Percentiles rank a stretch among this genome's conserved stretches.
phyloP scores from a whole-genome alignment of 2,113 vertebrate genomes.

The Miniopterus natalensis region DNA sequence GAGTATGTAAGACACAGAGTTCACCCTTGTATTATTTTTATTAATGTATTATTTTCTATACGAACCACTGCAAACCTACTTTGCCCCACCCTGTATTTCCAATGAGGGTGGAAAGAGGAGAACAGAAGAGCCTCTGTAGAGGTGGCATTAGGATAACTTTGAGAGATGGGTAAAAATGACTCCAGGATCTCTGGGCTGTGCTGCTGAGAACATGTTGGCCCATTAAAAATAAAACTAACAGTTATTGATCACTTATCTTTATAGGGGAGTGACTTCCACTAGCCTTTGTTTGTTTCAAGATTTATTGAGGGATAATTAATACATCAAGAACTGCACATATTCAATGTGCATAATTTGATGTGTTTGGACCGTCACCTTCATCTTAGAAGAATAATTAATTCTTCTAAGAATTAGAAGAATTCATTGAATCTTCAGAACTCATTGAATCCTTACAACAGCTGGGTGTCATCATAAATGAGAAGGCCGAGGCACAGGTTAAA shows the following conservation, averaged over 20 bases:
- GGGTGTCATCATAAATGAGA: background rate
- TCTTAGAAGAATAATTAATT: constrained; percentile 28
- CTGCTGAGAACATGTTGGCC: constrained; percentile 14
- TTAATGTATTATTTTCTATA: too few species aligned
- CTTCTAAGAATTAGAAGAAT: too few species aligned
- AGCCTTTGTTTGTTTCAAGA: background rate
- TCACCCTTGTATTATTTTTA: too few species aligned
- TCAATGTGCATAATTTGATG: background rate
- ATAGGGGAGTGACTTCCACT: background rate
- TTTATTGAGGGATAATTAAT: background rate
- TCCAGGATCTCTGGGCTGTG: background rate
- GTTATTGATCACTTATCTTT: background rate
- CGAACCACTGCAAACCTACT: background rate
- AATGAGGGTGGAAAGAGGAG: background rate
- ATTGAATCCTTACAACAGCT: background rate
- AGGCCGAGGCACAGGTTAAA: background rate
- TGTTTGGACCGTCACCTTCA: background rate
- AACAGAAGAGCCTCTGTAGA: background rate
- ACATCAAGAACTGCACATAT: background rate
- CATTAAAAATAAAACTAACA: background rate
- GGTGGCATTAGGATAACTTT: background rate
- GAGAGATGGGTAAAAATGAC: background rate
- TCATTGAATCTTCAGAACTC: background rate
- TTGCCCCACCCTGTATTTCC: background rate
- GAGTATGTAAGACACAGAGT: too few species aligned